phyloP scores from a whole-genome alignment of 2,113 vertebrate species.

The Elachura formosa region DNA sequence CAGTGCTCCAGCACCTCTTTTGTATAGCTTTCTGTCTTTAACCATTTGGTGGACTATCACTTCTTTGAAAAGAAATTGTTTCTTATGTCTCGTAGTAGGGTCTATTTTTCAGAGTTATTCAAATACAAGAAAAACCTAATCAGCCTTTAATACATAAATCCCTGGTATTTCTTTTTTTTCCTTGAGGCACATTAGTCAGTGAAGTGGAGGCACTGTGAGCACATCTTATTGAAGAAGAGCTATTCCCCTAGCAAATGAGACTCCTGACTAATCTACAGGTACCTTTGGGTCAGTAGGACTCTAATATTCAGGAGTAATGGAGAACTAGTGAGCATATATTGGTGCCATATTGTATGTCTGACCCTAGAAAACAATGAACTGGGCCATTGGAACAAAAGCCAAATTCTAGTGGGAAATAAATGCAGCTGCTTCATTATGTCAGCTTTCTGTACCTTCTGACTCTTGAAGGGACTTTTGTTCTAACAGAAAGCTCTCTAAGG shows the following conservation, averaged over 20 bases:
- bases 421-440: neutral
- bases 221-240: neutral
- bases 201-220: neutral
- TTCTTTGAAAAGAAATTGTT: neutral
- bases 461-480: neutral
- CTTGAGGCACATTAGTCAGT: neutral
- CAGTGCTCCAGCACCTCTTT: neutral
- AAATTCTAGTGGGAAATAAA: neutral
- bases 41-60: neutral
- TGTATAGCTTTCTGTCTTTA: neutral
- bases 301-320: neutral
- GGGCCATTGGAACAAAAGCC: neutral
- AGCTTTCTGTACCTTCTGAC: neutral
- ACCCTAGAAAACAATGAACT: neutral
- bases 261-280: neutral
- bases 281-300: neutral
- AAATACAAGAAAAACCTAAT: neutral
- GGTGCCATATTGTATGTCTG: neutral
- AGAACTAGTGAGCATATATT: neutral
- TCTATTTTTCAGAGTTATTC: neutral
- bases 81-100: neutral
- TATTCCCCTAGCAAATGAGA: neutral
- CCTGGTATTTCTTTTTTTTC: neutral
- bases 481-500: neutral
- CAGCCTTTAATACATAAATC: neutral